phyloP scores from a whole-genome alignment of 2,113 vertebrate genomes.

The Hemibagrus wyckioides region DNA sequence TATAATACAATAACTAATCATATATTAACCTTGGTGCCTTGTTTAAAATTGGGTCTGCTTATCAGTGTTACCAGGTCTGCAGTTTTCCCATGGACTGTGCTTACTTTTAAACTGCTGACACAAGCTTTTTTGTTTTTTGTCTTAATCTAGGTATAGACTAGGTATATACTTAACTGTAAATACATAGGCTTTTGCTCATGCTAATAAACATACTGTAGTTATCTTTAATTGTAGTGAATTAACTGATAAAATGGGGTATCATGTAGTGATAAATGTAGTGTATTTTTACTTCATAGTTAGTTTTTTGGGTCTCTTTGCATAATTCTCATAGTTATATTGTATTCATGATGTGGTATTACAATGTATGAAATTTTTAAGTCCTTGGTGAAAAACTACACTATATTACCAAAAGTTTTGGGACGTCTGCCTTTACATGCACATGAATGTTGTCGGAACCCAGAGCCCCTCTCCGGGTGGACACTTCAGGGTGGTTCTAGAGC shows the following conservation, averaged over 20 bases:
- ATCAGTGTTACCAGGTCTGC: not conserved
- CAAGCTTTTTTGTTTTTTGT: not conserved
- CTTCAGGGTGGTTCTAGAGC: no score
- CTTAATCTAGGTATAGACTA: not conserved
- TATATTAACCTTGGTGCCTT: not conserved
- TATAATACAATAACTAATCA: not conserved
- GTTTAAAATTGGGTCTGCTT: not conserved
- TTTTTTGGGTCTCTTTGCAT: not conserved
- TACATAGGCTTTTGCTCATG: not conserved
- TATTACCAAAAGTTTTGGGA: no score
- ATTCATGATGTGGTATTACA: not conserved
- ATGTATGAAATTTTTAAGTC: not conserved
- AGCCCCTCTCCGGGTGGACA: no score
- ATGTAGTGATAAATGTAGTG: not conserved
- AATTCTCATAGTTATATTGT: not conserved
- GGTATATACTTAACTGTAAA: not conserved
- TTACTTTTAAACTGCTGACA: not conserved
- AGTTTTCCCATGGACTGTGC: not conserved
- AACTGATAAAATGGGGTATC: not conserved
- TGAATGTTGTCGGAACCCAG: no score
- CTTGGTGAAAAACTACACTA: not conserved
- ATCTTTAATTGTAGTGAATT: not conserved
- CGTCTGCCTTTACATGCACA: no score
- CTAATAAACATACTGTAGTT: not conserved
- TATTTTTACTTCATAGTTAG: not conserved